Conservation (phyloP, 2,797 vertebrate genomes). For the Falco biarmicus region DNA sequence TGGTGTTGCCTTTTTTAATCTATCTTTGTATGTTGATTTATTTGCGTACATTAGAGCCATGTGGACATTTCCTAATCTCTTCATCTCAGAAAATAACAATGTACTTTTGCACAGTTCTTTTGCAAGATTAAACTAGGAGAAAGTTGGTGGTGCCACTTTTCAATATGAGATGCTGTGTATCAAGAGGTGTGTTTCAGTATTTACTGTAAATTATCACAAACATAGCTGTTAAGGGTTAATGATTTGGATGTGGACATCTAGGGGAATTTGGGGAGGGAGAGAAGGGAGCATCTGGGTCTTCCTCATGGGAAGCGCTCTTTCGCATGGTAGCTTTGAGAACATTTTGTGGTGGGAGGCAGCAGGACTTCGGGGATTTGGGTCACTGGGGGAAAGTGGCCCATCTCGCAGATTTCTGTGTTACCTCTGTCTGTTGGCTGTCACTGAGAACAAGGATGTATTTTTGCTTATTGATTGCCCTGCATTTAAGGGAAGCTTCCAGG, state of each 20-base stretch:
- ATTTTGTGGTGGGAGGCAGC: background rate
- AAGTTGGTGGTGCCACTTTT: background rate
- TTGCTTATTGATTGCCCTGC: background rate
- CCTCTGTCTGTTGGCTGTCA: background rate
- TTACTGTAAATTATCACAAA: background rate
- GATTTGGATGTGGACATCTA: background rate
- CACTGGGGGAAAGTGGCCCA: background rate
- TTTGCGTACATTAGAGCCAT: background rate
- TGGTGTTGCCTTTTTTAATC: background rate
- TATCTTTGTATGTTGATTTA: background rate
- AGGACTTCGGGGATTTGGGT: background rate
- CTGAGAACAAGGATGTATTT: background rate
- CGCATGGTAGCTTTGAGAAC: fast-evolving
- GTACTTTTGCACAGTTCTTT: background rate
- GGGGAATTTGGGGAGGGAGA: background rate
- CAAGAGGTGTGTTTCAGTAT: background rate
- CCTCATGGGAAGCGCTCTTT: background rate
- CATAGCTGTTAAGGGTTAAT: background rate
- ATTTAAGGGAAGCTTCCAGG: background rate
- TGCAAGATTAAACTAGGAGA: background rate
- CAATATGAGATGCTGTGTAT: background rate
- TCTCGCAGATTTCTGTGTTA: background rate
- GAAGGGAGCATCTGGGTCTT: background rate
- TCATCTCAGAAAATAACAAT: background rate
- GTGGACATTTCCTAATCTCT: background rate